A percentile compares a stretch with the other conserved stretches of the same genome.
These are phyloP conservation scores for Campylomormyrus tamandua DNA, from an alignment of 2,113 vertebrate genomes.

Conservation along the genomic window DNA sequence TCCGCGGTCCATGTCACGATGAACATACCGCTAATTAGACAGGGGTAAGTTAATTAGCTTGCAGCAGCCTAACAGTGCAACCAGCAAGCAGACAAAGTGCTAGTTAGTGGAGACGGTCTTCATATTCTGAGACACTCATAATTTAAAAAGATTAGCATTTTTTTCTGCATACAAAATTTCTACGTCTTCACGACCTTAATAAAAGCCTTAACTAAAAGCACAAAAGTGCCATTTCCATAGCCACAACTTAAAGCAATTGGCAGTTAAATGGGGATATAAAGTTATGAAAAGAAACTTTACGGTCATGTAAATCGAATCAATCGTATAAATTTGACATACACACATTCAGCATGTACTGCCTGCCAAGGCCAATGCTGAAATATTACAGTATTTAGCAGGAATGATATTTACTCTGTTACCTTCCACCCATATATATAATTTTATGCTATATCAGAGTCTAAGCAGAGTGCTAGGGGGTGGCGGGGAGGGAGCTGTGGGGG, in stretches of 20 bases:
- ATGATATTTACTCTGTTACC: not conserved
- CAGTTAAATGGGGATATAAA: slow-evolving; percentile 1
- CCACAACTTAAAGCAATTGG: not conserved
- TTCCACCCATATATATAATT: not conserved
- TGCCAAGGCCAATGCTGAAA: not conserved
- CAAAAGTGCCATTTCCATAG: not conserved
- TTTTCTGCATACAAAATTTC: not conserved
- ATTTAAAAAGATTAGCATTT: not conserved
- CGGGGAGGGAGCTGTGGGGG: too few species aligned
- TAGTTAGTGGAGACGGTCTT: not conserved
- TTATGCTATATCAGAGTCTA: not conserved
- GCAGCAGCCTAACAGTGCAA: not conserved
- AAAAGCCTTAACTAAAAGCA: not conserved
- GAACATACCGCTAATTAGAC: not conserved
- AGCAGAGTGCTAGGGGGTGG: not conserved
- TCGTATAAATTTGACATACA: not conserved
- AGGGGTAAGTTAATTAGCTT: not conserved
- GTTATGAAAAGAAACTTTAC: slow-evolving; percentile 3
- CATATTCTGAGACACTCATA: not conserved
- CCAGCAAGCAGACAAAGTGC: not conserved
- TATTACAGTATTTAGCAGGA: slow-evolving; percentile 6
- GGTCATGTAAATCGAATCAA: not conserved
- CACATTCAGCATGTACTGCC: slow-evolving; percentile 4
- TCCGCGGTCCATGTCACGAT: not conserved
- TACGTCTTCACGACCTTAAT: not conserved